Conservation (phyloP, 2,113 vertebrate species). For the Apistogramma diplotaenia region DNA sequence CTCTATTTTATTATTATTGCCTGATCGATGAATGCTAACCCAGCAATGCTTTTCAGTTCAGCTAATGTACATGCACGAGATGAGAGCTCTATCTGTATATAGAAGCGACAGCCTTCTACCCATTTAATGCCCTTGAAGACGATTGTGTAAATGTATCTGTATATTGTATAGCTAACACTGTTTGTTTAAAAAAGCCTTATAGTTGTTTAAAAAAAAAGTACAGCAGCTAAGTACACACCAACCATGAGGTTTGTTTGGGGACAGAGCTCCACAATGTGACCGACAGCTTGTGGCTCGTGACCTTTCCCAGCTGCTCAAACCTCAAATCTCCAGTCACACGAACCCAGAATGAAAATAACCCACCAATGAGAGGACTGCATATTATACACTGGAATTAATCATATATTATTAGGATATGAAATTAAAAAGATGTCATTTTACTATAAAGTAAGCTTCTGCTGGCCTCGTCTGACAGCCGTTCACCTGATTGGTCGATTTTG, state of each 20-base stretch:
- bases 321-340: neutral
- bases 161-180: slow-evolving; percentile 80
- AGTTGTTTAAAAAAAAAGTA: slow-evolving; percentile 66
- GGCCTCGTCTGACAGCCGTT: neutral
- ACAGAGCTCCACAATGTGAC: slow-evolving; percentile 60
- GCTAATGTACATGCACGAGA: slow-evolving; percentile 66
- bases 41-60: slow-evolving; percentile 56
- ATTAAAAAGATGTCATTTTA: neutral
- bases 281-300: slow-evolving; percentile 3
- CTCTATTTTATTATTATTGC: slow-evolving; percentile 70
- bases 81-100: slow-evolving; percentile 75
- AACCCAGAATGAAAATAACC: neutral
- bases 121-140: slow-evolving; percentile 58
- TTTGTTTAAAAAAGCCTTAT: slow-evolving; percentile 80
- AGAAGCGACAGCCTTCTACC: slow-evolving; percentile 59
- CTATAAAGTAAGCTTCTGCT: neutral
- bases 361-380: neutral
- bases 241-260: slow-evolving; percentile 75
- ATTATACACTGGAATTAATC: neutral
- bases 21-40: slow-evolving; percentile 66
- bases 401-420: neutral
- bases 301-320: slow-evolving; percentile 55
- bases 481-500: slow-evolving; percentile 33
- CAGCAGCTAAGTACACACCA: slow-evolving; percentile 77
- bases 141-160: slow-evolving; percentile 74